phyloP scores from a whole-genome alignment of 2,113 vertebrate genomes.

The Electrona antarctica region DNA sequence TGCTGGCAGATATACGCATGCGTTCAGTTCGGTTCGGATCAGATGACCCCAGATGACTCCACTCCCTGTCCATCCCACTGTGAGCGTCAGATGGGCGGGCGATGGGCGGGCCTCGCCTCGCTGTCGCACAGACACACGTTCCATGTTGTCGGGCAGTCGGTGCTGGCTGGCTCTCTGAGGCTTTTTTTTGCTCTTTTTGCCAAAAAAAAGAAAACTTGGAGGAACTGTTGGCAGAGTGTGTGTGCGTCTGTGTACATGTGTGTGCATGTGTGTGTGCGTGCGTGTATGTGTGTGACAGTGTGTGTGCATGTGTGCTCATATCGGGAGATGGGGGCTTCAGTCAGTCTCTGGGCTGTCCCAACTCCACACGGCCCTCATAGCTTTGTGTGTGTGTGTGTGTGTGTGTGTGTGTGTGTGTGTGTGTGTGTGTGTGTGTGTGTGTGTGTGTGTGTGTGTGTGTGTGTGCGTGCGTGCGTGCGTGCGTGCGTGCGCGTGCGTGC shows the following conservation, averaged over 20 bases:
- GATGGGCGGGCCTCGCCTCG: no score
- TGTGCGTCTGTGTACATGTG: neutral
- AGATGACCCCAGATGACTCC: no score
- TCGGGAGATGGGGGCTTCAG: neutral
- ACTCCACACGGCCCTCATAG: neutral
- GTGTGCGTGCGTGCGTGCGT: neutral
- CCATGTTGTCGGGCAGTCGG: no score
- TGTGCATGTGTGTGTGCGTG: neutral
- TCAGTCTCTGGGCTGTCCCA: neutral
- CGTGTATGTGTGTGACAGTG: neutral
- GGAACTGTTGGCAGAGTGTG: conserved; percentile 17
- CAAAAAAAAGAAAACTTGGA: conserved; percentile 26
- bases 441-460: conserved; percentile 4
- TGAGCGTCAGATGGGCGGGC: neutral
- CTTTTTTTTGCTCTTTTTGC: no score
- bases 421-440: conserved; percentile 2
- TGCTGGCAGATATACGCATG: conserved; percentile 49
- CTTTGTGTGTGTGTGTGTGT: neutral
- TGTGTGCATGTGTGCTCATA: no score
- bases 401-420: neutral
- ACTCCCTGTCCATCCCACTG: neutral
- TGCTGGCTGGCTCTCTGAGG: no score
- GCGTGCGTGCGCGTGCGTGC: no score
- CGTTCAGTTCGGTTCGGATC: conserved; percentile 7
- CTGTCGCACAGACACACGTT: no score